phyloP scores from a whole-genome alignment of 2,113 vertebrate genomes.

The Porphyrio hochstetteri region DNA sequence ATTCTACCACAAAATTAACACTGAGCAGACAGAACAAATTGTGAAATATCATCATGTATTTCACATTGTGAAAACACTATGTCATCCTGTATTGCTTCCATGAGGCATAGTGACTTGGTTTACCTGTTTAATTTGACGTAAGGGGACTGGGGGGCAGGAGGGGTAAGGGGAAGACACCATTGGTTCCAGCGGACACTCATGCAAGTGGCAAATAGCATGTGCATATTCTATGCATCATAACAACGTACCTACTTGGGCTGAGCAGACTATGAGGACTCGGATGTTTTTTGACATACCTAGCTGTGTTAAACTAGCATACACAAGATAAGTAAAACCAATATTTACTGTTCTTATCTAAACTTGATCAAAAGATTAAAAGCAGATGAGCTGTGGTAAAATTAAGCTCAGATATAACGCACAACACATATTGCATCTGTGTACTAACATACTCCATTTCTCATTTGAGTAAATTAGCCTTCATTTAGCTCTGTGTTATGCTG shows the following conservation, averaged over 20 bases:
- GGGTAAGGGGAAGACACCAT: background rate
- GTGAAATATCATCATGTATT: background rate
- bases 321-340: background rate
- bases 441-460: background rate
- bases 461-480: constrained; percentile 28
- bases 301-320: background rate
- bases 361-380: background rate
- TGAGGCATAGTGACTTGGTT: background rate
- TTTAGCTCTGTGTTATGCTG: constrained; percentile 3
- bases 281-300: background rate
- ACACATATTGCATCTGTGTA: constrained; percentile 3
- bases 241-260: background rate
- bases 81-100: background rate
- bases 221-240: background rate
- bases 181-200: background rate
- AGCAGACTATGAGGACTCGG: background rate
- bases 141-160: too few relatives aligned
- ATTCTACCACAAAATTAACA: background rate
- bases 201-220: background rate
- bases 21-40: background rate
- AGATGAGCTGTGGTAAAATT: constrained; percentile 5
- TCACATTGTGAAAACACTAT: background rate
- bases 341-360: background rate
- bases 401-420: background rate
- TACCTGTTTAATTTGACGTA: background rate